Base-by-base conservation (phyloP, 2,888 invertebrate species). In the Chouioia cunea region DNA sequence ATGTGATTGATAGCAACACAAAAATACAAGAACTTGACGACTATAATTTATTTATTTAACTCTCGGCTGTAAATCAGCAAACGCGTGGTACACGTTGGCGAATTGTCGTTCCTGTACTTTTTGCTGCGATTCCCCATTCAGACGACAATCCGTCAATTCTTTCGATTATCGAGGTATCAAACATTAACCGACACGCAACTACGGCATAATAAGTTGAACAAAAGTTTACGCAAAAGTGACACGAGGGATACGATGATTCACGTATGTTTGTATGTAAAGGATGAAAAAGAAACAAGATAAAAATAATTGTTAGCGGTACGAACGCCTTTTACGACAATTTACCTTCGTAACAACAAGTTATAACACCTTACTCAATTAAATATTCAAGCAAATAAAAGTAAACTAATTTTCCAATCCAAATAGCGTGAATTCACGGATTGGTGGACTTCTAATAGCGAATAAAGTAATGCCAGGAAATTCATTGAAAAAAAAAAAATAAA, bases 301-400 rank as follows among this genome's bases (percentile, higher is more conserved):
- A 65, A 68, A 53, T 47, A 70, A 65, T 65, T 58, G 52, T 57
- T 69, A 52, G 57, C 46, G 20, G 57, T 62, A 52, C 47, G 62
- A 53, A 70, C 69, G 68, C 67, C 67, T 62, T 70, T 71, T 68
- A 64, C 43, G 57, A 68, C 48, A 58, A 72, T 62, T 65, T 60
- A 62, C 36, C 23, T 36, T 15, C 36, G 44, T 58, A 57, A 52
- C 52, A 63, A 58, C 46, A 69, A 44, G 18, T 27, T 20, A 23
- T 23, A 59, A 59, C 59, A 59, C 47, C 47, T 59, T 44, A 56
- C 57, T 44, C 14, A 54, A 62, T 57, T 46, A 46, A 62, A 57
- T 48, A 44, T 46, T n/a, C 15, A 62, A 64, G 46, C 36, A 53
- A 36, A 36, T 47, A 36, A 46, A 52, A 36, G 36, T 36, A 10